A percentile compares a stretch with the other conserved stretches of the same genome.
phyloP scores from a whole-genome alignment of 2,113 vertebrate genomes.

The Colius striatus region DNA sequence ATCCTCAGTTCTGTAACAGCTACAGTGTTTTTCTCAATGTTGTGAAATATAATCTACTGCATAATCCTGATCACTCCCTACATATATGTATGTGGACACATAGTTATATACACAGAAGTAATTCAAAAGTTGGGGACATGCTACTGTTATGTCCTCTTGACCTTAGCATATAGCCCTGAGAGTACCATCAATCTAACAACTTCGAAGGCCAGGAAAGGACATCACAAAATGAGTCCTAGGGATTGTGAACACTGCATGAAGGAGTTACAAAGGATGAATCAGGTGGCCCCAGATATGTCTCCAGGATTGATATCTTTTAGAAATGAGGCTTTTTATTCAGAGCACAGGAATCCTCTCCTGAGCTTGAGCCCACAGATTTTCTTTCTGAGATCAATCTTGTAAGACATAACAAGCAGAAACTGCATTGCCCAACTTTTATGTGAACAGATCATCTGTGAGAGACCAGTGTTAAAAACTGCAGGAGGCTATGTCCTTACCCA shows the following conservation, averaged over 20 bases:
- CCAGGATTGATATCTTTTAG: background rate
- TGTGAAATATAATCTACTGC: background rate
- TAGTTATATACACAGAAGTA: background rate
- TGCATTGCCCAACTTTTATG: background rate
- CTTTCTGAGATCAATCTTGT: background rate
- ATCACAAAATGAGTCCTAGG: background rate
- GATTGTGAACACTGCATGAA: background rate
- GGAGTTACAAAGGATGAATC: background rate
- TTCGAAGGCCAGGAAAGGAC: background rate
- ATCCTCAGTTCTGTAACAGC: background rate
- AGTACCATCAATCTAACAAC: background rate
- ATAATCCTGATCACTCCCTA: rapidly evolving
- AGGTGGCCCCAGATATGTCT: background rate
- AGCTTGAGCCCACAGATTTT: background rate
- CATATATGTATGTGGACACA: rapidly evolving
- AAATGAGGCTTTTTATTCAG: background rate
- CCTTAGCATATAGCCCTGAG: background rate
- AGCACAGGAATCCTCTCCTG: background rate
- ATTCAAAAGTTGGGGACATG: background rate
- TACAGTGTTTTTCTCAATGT: background rate
- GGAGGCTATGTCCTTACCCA: background rate
- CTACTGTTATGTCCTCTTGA: background rate
- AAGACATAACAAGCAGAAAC: background rate
- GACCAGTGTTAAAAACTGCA: background rate
- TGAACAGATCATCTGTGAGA: background rate